These are phyloP conservation scores for Seira musarum DNA, from an alignment of 2,888 invertebrate genomes.

Conservation along the genomic window DNA sequence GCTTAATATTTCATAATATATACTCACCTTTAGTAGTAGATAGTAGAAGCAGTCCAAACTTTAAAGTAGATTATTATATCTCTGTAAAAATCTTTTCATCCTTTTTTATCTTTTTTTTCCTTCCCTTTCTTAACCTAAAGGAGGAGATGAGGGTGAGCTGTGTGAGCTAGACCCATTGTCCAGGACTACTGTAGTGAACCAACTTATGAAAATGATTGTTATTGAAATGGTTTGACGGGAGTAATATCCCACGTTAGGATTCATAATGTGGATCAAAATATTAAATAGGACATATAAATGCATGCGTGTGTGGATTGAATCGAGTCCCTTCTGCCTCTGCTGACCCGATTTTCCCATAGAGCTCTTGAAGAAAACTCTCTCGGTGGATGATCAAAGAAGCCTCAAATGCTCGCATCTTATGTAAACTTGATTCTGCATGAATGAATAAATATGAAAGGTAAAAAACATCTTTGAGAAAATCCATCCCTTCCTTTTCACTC, in stretches of 20 bases:
- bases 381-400: not conserved
- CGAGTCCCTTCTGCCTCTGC: conserved; percentile 10
- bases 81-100: conserved; percentile 38
- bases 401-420: not conserved
- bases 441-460: conserved; percentile 19
- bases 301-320: not conserved
- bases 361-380: not conserved
- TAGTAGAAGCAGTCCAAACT: not conserved
- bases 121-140: conserved; percentile 34
- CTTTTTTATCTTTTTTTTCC: conserved; percentile 20
- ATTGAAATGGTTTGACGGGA: not conserved
- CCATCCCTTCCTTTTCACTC: not conserved
- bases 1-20: conserved; percentile 61
- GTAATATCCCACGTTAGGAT: not conserved
- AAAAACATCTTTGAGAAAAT: conserved; percentile 13
- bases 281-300: not conserved
- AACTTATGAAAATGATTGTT: conserved; percentile 46
- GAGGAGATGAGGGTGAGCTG: conserved; percentile 33
- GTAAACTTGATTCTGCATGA: conserved; percentile 24
- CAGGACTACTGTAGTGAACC: conserved; percentile 45
- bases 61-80: conserved; percentile 21
- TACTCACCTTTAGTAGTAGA: conserved; percentile 42
- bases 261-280: not conserved
- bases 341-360: conserved; percentile 17
- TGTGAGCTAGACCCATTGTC: conserved; percentile 38